These are phyloP conservation scores for Menidia beryllina DNA, from an alignment of 2,113 vertebrate species.

Conservation along the genomic window DNA sequence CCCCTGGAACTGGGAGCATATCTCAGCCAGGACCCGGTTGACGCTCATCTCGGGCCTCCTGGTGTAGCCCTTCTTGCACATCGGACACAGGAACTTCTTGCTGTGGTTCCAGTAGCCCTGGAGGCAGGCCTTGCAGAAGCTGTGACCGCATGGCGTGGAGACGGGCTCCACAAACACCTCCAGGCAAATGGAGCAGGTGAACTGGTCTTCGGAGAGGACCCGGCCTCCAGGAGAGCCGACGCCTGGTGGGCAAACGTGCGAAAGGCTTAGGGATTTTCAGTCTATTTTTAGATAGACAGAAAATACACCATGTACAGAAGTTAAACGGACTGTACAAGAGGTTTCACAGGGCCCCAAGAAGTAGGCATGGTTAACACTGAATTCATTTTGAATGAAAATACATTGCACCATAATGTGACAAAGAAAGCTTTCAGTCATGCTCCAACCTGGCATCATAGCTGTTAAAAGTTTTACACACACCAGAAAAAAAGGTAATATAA, in stretches of 20 bases:
- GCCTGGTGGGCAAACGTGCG: conserved; percentile 23
- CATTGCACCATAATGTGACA: too few species aligned
- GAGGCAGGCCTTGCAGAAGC: conserved; percentile 90
- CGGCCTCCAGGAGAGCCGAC: conserved; percentile 46
- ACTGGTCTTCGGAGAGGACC: conserved; percentile 84
- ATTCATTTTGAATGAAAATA: too few species aligned
- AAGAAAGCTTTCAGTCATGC: too few species aligned
- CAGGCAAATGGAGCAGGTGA: conserved; percentile 92
- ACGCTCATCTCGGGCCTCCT: conserved; percentile 80
- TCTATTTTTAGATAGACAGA: background rate
- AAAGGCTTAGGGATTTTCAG: background rate
- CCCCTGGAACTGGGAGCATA: conserved; percentile 82
- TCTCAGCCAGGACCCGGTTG: conserved; percentile 84
- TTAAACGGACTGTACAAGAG: too few species aligned
- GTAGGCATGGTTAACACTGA: too few species aligned
- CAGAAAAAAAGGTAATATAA: too few species aligned
- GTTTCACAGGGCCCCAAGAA: too few species aligned
- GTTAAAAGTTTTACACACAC: too few species aligned
- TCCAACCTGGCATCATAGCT: too few species aligned
- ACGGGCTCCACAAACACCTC: conserved; percentile 88
- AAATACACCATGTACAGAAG: background rate
- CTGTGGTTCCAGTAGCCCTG: conserved; percentile 81
- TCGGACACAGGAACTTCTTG: conserved; percentile 83
- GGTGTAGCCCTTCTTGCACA: conserved; percentile 85
- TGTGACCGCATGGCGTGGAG: conserved; percentile 93